A percentile compares a stretch with the other conserved stretches of the same genome.
Conservation (phyloP, 2,888 invertebrate species). For the Himalopsyche kuldschensis region DNA sequence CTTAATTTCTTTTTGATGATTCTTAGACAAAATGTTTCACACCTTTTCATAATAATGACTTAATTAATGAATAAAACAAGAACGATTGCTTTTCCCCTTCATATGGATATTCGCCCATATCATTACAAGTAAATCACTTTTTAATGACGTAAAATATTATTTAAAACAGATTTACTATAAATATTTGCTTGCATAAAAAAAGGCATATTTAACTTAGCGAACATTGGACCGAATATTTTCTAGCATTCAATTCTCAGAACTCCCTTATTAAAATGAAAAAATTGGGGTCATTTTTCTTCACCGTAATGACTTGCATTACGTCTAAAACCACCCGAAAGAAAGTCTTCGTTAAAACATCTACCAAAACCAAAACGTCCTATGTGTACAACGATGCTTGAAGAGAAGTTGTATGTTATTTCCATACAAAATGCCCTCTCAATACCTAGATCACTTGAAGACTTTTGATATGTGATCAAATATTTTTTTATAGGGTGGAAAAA, state of each 20-base stretch:
- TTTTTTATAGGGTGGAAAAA: background rate
- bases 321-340: background rate
- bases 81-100: no score
- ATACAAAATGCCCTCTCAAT: background rate
- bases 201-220: background rate
- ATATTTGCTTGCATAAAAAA: background rate
- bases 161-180: no score
- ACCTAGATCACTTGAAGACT: background rate
- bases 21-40: no score
- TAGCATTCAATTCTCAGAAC: background rate
- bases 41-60: no score
- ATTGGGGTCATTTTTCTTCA: constrained; percentile 1
- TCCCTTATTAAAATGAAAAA: constrained; percentile 1
- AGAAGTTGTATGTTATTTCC: background rate
- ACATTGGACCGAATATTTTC: background rate
- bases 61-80: no score
- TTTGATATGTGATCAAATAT: background rate
- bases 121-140: no score
- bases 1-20: no score
- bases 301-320: constrained; percentile 8
- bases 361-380: background rate
- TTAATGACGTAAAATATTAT: no score
- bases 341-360: background rate
- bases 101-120: no score
- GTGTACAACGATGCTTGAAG: background rate